Conservation (phyloP, 2,888 invertebrate genomes). For the Philaethria dido region DNA sequence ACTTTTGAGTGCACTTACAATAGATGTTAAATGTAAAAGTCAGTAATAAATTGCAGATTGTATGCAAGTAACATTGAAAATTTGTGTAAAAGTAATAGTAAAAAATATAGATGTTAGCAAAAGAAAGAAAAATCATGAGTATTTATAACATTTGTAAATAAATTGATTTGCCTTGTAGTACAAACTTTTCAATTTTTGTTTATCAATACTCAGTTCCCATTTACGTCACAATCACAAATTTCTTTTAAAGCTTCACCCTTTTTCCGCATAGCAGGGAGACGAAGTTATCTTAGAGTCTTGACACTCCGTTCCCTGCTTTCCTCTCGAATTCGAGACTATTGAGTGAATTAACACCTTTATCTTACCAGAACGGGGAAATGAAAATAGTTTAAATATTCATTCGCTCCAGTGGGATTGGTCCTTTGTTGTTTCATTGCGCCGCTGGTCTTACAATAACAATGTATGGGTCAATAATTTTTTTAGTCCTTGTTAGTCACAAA, state of each 20-base stretch:
- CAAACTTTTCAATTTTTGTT: neutral
- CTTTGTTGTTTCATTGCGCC: too few relatives aligned
- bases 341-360: too few relatives aligned
- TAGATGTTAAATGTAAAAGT: constrained; percentile 18
- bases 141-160: constrained; percentile 2
- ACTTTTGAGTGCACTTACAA: constrained; percentile 28
- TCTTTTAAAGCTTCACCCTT: too few relatives aligned
- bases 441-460: too few relatives aligned
- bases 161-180: neutral
- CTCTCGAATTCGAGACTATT: too few relatives aligned
- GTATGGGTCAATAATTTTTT: neutral
- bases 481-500: neutral
- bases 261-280: too few relatives aligned
- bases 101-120: constrained; percentile 3
- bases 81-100: neutral
- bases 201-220: neutral
- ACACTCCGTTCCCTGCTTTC: too few relatives aligned
- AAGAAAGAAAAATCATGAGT: constrained; percentile 5
- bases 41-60: neutral
- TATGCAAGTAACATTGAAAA: neutral
- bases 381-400: too few relatives aligned
- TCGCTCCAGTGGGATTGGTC: too few relatives aligned
- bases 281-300: too few relatives aligned
- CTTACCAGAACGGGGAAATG: too few relatives aligned
- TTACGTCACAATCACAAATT: too few relatives aligned